These are phyloP conservation scores for Callaeas wilsoni DNA, from an alignment of 2,113 vertebrate species.

Conservation along the genomic window DNA sequence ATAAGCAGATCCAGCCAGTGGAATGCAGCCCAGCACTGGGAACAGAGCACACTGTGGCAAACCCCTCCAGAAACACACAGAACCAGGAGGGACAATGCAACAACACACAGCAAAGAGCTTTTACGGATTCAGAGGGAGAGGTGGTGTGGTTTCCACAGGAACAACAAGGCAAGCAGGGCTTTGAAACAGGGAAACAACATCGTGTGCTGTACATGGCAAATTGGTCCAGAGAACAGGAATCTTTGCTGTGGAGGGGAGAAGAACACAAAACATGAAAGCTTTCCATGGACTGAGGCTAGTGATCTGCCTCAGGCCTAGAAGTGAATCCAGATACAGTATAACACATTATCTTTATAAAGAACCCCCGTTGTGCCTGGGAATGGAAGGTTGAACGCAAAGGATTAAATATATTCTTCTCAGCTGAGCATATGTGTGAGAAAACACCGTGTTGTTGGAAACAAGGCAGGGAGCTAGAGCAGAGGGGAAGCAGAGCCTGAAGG, in stretches of 20 bases:
- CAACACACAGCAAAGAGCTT: no score
- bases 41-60: not conserved
- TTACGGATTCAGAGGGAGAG: not conserved
- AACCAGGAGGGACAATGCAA: not conserved
- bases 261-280: not conserved
- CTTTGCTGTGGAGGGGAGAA: rapidly evolving
- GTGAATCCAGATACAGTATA: not conserved
- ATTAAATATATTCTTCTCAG: not conserved
- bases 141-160: not conserved
- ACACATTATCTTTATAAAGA: rapidly evolving
- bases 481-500: not conserved
- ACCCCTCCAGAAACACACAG: not conserved
- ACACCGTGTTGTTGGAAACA: not conserved
- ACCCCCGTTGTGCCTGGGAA: not conserved
- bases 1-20: not conserved
- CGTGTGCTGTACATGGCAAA: not conserved
- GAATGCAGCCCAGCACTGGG: not conserved
- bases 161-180: not conserved
- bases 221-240: not conserved
- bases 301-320: not conserved
- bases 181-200: not conserved
- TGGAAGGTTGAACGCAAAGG: not conserved
- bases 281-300: not conserved
- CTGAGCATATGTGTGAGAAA: not conserved
- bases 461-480: not conserved